Percentiles rank a stretch among this genome's conserved stretches.
These are phyloP conservation scores for Orgyia antiqua DNA, from an alignment of 2,888 invertebrate species.

Conservation along the genomic window DNA sequence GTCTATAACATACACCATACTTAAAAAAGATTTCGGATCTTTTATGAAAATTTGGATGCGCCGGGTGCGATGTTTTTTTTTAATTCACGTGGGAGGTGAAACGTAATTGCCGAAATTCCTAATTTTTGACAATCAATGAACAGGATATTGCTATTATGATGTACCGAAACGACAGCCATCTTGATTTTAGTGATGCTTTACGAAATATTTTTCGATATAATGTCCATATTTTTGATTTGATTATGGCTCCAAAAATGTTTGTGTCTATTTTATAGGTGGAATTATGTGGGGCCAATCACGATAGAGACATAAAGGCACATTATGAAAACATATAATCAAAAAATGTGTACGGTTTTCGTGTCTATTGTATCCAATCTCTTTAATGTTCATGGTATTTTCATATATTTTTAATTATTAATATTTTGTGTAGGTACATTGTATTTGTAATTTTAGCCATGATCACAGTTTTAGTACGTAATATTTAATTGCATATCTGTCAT, in stretches of 20 bases:
- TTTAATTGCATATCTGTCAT: too few relatives aligned
- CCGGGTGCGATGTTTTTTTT: conserved; percentile 62
- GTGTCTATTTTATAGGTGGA: conserved; percentile 17
- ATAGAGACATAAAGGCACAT: not conserved
- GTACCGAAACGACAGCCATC: conserved; percentile 40
- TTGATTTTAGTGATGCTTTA: conserved; percentile 34
- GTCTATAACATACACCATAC: too few relatives aligned
- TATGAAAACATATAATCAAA: too few relatives aligned
- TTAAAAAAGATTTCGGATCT: conserved; percentile 58
- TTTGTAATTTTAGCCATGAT: too few relatives aligned
- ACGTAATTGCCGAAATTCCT: conserved; percentile 75
- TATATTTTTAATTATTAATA: too few relatives aligned
- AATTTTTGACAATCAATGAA: conserved; percentile 77
- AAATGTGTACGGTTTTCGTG: too few relatives aligned
- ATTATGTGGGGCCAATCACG: conserved; percentile 11
- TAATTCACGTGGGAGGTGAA: conserved; percentile 72
- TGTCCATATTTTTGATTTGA: conserved; percentile 27
- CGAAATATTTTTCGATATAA: conserved; percentile 35
- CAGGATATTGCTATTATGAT: conserved; percentile 75
- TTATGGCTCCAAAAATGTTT: conserved; percentile 17
- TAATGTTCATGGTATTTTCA: too few relatives aligned
- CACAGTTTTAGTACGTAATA: too few relatives aligned
- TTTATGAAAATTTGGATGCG: conserved; percentile 69
- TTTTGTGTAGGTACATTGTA: too few relatives aligned
- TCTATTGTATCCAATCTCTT: too few relatives aligned